Base-by-base conservation (phyloP, 2,113 vertebrate genomes). In the Rhodinocichla rosea region DNA sequence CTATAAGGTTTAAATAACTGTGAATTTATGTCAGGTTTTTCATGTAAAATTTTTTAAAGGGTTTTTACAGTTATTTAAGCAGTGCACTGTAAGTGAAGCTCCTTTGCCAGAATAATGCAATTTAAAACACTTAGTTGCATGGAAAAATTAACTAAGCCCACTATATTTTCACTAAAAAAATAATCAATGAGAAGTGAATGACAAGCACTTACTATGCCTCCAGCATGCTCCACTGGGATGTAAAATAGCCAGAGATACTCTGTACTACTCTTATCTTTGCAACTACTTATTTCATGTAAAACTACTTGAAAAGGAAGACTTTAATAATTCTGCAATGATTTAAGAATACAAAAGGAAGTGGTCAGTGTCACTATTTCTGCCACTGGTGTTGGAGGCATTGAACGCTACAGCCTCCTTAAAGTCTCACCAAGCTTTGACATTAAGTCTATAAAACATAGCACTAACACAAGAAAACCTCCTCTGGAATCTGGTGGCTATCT, bases 121-220 rank as follows among this genome's bases (percentile, higher is more conserved):
- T 97, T 85, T 87, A 88, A 97, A 85, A 94, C 81, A 71, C 53
- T 93, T 89, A 73, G n/a, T 63, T 69, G 75, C 49, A 42, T 26
- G 32, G 76, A 50, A 67, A 82, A 79, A 60, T 65, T 60, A 95
- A 92, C 44, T 89, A 94, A 81, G 63, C 12, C 49, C 55, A 75
- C 78, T 68, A 24, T 33, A 75, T 80, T 68, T 87, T 92, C 67
- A 73, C 52, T 65, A 42, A 89, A 76, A 69, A 81, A 77, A 50
- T 55, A 82, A 87, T 57, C 59, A 78, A 69, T 87, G 84, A 89
- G 75, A 84, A 88, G 42, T 32, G 33, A 83, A 62, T 39, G 74
- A 83, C 50, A 67, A 91, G 81, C 83, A 71, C 80, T 71, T 89
- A 70, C 32, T 79, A 64, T 83, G 62, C 28, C 71, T 94, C 47